Percentiles rank a stretch among this genome's conserved stretches.
Conservation (phyloP, 2,113 vertebrate genomes). For the Dasyornis broadbenti region DNA sequence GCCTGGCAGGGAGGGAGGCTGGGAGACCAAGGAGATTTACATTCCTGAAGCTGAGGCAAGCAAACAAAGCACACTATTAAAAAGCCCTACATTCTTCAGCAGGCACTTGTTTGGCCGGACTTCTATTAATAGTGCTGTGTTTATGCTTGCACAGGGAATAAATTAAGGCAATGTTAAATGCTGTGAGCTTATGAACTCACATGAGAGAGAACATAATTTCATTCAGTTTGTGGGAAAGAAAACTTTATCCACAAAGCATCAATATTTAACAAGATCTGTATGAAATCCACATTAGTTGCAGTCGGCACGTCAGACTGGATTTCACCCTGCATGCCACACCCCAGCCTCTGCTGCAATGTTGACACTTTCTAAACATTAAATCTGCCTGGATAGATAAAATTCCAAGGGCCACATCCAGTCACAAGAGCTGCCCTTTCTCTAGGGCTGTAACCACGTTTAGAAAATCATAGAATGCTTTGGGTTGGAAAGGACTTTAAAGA, state of each 20-base stretch:
- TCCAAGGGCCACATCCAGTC: background rate
- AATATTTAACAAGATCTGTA: background rate
- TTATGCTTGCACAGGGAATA: slow-evolving; percentile 33
- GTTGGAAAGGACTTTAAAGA: background rate
- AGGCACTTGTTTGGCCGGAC: background rate
- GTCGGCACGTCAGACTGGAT: background rate
- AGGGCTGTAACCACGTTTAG: background rate
- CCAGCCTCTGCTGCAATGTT: background rate
- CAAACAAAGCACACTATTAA: slow-evolving; percentile 60
- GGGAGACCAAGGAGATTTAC: background rate
- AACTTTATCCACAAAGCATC: background rate
- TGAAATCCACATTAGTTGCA: background rate
- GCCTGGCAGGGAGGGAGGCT: background rate
- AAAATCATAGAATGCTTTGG: background rate
- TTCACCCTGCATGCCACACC: background rate
- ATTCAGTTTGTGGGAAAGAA: background rate
- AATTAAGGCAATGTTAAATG: slow-evolving; percentile 17
- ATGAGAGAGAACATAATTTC: background rate
- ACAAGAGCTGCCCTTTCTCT: background rate
- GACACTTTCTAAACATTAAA: background rate
- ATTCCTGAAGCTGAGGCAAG: slow-evolving; percentile 47
- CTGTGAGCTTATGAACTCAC: slow-evolving; percentile 32
- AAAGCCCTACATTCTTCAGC: slow-evolving; percentile 58
- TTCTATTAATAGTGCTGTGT: slow-evolving; percentile 45
- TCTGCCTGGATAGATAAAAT: background rate